phyloP scores from a whole-genome alignment of 2,888 invertebrate genomes.

The Apocheima hispidaria region DNA sequence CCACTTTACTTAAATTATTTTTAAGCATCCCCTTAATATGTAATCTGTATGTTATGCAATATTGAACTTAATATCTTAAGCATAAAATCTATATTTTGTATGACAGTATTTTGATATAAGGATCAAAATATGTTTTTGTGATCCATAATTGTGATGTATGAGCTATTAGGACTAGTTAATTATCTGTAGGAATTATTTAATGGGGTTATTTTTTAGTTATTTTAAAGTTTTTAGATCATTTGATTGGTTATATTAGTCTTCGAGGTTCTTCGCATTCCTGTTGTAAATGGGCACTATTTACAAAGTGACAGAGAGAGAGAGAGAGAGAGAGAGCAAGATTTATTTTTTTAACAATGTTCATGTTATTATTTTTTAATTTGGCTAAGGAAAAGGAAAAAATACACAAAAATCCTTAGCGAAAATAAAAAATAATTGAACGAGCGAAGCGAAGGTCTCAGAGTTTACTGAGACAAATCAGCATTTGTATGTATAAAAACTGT shows the following conservation, averaged over 20 bases:
- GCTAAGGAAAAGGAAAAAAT: too few relatives aligned
- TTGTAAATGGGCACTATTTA: too few relatives aligned
- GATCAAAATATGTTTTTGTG: constrained; percentile 8
- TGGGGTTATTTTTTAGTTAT: not conserved
- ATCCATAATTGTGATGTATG: constrained; percentile 5
- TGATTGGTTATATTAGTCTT: not conserved
- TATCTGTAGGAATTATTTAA: constrained; percentile 11
- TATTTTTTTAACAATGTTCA: too few relatives aligned
- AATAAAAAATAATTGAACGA: too few relatives aligned
- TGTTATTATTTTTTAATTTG: too few relatives aligned
- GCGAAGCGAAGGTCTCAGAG: too few relatives aligned
- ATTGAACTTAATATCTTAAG: not conserved
- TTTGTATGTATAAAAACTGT: too few relatives aligned
- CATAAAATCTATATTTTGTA: not conserved
- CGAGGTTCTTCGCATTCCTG: too few relatives aligned
- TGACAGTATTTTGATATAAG: not conserved
- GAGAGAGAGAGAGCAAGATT: too few relatives aligned
- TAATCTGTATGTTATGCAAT: not conserved
- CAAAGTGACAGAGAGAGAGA: too few relatives aligned
- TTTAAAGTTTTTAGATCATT: not conserved
- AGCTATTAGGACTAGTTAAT: constrained; percentile 10
- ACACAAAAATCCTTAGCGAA: too few relatives aligned
- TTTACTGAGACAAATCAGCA: too few relatives aligned
- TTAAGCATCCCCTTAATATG: constrained; percentile 47
- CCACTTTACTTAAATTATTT: constrained; percentile 48